Conservation (phyloP, 2,797 vertebrate species). For the Trematomus bernacchii region DNA sequence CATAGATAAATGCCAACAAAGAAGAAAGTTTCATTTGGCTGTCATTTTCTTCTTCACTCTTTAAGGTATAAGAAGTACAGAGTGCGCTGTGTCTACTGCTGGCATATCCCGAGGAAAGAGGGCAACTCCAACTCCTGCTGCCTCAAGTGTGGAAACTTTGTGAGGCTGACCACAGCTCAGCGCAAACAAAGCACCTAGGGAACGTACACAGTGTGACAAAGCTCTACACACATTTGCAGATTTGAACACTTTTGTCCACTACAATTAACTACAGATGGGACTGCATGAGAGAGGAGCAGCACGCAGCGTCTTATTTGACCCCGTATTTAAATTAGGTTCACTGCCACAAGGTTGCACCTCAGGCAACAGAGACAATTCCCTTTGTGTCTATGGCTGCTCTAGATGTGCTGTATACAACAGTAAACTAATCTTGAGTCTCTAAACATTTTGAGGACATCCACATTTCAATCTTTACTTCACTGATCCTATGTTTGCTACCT, state of each 20-base stretch:
- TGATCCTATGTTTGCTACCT: slow-evolving; percentile 14
- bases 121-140: slow-evolving; percentile 84
- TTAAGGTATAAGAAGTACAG: slow-evolving; percentile 94
- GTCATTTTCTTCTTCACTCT: slow-evolving; percentile 10
- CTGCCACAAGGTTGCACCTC: neutral
- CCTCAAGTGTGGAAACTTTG: slow-evolving; percentile 87
- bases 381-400: neutral
- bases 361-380: neutral
- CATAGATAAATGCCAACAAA: neutral
- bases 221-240: slow-evolving; percentile 14
- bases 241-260: slow-evolving; percentile 15
- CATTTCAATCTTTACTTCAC: neutral
- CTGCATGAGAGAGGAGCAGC: neutral
- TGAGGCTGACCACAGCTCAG: slow-evolving; percentile 75
- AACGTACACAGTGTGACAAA: slow-evolving; percentile 22
- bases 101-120: slow-evolving; percentile 92
- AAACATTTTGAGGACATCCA: neutral
- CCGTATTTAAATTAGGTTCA: slow-evolving; percentile 29
- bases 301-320: slow-evolving; percentile 14
- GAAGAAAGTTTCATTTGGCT: neutral
- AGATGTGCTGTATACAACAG: neutral
- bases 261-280: slow-evolving; percentile 13
- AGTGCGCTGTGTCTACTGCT: slow-evolving; percentile 89
- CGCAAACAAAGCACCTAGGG: slow-evolving; percentile 70
- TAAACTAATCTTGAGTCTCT: slow-evolving; percentile 1